Conservation (phyloP, 2,888 invertebrate species). For the Cephus pulcher region DNA sequence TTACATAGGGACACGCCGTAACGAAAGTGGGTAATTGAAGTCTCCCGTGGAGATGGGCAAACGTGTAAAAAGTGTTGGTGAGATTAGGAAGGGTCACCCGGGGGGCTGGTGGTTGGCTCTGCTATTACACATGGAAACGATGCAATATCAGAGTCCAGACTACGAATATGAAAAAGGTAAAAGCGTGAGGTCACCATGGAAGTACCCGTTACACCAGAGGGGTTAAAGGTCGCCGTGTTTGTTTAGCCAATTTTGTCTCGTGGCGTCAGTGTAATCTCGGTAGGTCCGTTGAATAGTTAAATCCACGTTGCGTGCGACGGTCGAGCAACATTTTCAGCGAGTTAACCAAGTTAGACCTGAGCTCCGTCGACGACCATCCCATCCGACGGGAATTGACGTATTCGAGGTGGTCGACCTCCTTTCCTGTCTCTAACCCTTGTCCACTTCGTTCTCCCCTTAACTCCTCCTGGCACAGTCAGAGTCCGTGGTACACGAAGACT, state of each 20-base stretch:
- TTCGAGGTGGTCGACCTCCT: conserved; percentile 45
- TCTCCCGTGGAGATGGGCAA: not conserved
- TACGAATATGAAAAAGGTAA: no score
- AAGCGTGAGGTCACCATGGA: not conserved
- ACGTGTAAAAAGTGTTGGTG: not conserved
- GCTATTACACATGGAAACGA: no score
- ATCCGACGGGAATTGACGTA: conserved; percentile 28
- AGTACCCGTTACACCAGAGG: not conserved
- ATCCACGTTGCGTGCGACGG: not conserved
- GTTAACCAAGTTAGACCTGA: conserved; percentile 5
- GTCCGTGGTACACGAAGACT: not conserved
- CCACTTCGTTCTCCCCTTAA: conserved; percentile 10
- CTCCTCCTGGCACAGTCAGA: not conserved
- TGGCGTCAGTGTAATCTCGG: conserved; percentile 10
- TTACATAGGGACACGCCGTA: not conserved
- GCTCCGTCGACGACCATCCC: not conserved
- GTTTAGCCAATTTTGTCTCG: not conserved
- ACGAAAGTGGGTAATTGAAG: not conserved
- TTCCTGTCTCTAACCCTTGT: not conserved
- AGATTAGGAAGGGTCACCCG: not conserved
- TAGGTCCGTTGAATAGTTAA: conserved; percentile 13
- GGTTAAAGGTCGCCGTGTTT: not conserved
- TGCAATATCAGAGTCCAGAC: no score
- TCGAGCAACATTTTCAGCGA: conserved; percentile 6
- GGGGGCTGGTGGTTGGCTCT: no score